phyloP scores from a whole-genome alignment of 1,140 invertebrate genomes.

The Diachasma alloeum region DNA sequence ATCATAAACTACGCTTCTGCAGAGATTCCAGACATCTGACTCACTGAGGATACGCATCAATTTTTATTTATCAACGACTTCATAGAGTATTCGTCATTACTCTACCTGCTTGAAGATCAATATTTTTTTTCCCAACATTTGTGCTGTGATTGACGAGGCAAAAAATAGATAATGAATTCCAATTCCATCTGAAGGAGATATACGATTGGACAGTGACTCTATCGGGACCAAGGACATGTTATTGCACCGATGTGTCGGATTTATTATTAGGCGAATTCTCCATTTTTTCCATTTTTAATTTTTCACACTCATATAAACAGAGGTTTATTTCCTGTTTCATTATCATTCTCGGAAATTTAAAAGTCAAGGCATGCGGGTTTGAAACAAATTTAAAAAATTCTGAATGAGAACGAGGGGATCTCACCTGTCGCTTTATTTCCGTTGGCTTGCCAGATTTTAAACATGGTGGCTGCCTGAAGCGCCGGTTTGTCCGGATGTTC shows the following conservation, averaged over 20 bases:
- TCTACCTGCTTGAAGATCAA: slow-evolving; percentile 3
- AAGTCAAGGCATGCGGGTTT: background rate
- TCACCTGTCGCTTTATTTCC: slow-evolving; percentile 80
- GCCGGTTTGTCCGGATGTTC: slow-evolving; percentile 85
- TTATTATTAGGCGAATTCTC: slow-evolving; percentile 8
- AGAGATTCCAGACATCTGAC: slow-evolving; percentile 60
- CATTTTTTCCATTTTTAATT: background rate
- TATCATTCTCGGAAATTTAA: background rate
- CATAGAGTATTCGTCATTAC: background rate
- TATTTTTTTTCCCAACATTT: background rate
- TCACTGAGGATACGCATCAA: slow-evolving; percentile 37
- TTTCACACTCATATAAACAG: background rate
- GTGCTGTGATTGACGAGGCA: background rate
- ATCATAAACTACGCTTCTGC: slow-evolving; percentile 60
- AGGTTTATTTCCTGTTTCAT: background rate
- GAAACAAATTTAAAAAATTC: no score
- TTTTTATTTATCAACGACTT: background rate
- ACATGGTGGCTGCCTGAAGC: slow-evolving; percentile 92
- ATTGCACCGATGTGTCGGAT: background rate
- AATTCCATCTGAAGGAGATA: background rate
- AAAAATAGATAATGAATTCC: background rate
- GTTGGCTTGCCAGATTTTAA: slow-evolving; percentile 84
- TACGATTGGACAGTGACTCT: background rate
- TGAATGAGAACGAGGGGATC: slow-evolving; percentile 18
- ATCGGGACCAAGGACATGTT: slow-evolving; percentile 26